These are phyloP conservation scores for pig (Sus scrofa) DNA, from an alignment of 2,113 vertebrate species.

Conservation along the genomic window DNA sequence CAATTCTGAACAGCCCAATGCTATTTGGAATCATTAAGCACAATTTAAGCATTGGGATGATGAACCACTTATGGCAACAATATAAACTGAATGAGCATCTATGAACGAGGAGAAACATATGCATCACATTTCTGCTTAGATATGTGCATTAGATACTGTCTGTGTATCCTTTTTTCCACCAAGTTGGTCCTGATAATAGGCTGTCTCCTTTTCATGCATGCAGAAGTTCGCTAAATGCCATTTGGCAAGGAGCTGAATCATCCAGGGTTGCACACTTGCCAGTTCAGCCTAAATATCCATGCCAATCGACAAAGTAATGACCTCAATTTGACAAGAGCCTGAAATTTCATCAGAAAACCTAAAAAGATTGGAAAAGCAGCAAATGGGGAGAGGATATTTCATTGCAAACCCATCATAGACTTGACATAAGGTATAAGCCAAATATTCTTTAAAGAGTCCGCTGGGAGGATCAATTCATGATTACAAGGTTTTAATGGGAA, in stretches of 20 bases:
- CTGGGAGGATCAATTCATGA: conserved; percentile 46
- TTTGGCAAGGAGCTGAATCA: conserved; percentile 59
- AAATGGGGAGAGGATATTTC: conserved; percentile 40
- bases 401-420: conserved; percentile 37
- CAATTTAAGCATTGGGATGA: conserved; percentile 29
- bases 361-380: conserved; percentile 44
- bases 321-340: conserved; percentile 68
- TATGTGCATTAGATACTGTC: not conserved
- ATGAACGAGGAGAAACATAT: conserved; percentile 65
- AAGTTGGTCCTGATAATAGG: conserved; percentile 24
- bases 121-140: conserved; percentile 5
- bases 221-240: conserved; percentile 51
- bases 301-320: conserved; percentile 66
- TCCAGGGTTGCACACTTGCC: conserved; percentile 34
- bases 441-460: not conserved
- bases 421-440: conserved; percentile 38
- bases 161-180: not conserved
- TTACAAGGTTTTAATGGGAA: conserved; percentile 47
- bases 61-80: not conserved
- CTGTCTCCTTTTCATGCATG: conserved; percentile 3
- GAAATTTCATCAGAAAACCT: conserved; percentile 69
- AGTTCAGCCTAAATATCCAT: conserved; percentile 44
- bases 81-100: conserved; percentile 23
- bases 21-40: conserved; percentile 33
- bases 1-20: not conserved